A percentile compares a stretch with the other conserved stretches of the same genome.
Evolutionary conservation across 1,140 invertebrate species (phyloP).

Genomic region (Trinorchestia longiramus): DNA sequence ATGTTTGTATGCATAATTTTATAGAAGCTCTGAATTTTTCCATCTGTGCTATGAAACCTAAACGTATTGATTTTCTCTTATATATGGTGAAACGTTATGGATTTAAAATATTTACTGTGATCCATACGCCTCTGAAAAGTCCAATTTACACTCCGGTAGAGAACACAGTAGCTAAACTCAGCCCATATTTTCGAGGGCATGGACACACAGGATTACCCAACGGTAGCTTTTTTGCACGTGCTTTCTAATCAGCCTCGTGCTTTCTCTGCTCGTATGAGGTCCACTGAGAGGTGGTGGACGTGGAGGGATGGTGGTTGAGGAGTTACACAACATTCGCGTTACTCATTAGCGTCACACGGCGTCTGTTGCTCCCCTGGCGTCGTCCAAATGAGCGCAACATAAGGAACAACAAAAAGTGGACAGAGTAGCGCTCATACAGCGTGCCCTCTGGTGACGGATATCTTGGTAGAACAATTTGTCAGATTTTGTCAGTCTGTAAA

Average conservation of each 20-base stretch:
- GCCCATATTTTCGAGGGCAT: not conserved
- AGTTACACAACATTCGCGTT: not conserved
- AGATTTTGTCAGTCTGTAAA: not conserved
- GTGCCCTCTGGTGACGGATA: not conserved
- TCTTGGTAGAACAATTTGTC: not conserved
- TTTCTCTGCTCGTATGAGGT: not conserved
- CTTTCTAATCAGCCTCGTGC: not conserved
- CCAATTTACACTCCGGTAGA: not conserved
- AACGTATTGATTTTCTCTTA: not conserved
- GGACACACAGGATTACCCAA: not conserved
- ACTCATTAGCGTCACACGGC: not conserved
- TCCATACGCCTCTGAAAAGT: not conserved
- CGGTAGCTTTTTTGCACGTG: not conserved
- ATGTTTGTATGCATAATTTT: not conserved
- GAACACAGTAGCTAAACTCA: not conserved
- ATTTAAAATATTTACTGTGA: not conserved
- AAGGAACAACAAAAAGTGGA: not conserved
- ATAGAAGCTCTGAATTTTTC: not conserved
- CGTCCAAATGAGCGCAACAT: not conserved
- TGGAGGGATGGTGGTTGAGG: too few relatives aligned
- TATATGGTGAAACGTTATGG: not conserved
- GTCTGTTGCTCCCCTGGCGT: not conserved
- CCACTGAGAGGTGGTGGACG: not conserved
- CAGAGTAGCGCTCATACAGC: not conserved
- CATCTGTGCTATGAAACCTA: not conserved